Conservation (phyloP, 2,888 invertebrate species). For the Ditylenchus weischeri region DNA sequence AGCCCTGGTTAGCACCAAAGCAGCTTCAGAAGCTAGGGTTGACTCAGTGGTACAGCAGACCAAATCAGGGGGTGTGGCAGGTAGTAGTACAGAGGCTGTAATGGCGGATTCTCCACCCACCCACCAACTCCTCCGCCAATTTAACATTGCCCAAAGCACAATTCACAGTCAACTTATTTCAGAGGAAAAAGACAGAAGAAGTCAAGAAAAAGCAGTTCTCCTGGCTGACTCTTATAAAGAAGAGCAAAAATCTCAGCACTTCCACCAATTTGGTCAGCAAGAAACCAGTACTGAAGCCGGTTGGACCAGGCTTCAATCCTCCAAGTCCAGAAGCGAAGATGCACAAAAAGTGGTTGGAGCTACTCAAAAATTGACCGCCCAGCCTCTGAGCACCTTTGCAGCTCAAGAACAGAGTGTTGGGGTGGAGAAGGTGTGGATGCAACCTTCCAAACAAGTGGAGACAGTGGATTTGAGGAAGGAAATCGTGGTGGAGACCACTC, state of each 20-base stretch:
- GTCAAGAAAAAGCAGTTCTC: background rate
- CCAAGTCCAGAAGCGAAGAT: background rate
- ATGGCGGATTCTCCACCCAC: background rate
- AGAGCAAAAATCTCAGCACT: background rate
- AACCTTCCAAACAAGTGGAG: no score
- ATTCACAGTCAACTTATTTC: background rate
- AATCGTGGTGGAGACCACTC: background rate
- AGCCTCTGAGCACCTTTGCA: background rate
- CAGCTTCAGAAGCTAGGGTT: background rate
- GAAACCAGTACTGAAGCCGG: constrained; percentile 4
- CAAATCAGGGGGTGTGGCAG: background rate
- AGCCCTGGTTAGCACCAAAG: background rate
- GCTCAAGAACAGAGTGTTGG: no score
- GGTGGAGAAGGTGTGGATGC: no score
- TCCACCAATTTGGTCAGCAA: constrained; percentile 20
- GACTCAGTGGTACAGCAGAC: background rate
- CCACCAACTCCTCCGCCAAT: background rate
- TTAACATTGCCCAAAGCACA: constrained; percentile 8
- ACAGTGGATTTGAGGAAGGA: no score
- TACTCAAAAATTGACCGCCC: background rate
- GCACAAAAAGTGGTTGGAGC: background rate
- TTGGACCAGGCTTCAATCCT: background rate
- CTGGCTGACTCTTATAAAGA: background rate
- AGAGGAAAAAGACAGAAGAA: background rate
- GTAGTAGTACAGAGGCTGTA: background rate